phyloP scores from a whole-genome alignment of 2,797 vertebrate species.

The Ctenochaetus hawaiiensis region DNA sequence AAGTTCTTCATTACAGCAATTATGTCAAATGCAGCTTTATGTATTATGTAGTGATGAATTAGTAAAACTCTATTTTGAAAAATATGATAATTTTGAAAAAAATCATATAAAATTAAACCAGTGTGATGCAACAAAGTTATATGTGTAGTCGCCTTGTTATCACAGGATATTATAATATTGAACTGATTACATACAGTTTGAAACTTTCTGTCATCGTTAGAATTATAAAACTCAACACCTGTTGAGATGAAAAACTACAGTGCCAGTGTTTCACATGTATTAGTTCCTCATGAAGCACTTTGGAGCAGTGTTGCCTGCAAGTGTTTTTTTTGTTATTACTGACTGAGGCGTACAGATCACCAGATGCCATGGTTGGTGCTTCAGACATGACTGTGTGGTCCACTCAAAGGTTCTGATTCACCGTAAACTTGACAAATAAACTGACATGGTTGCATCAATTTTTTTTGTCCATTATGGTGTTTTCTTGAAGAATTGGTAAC shows the following conservation, averaged over 20 bases:
- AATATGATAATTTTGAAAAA: constrained; percentile 69
- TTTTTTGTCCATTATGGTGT: not conserved
- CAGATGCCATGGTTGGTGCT: not conserved
- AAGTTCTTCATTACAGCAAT: constrained; percentile 46
- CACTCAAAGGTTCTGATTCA: constrained; percentile 13
- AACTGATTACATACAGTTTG: constrained; percentile 40
- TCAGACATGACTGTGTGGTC: constrained; percentile 1
- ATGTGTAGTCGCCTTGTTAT: constrained; percentile 51
- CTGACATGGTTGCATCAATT: constrained; percentile 53
- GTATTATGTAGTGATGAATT: constrained; percentile 70
- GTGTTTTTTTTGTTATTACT: not conserved
- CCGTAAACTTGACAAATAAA: constrained; percentile 57
- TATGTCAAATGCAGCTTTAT: constrained; percentile 61
- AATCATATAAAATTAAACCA: constrained; percentile 24
- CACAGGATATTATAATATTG: constrained; percentile 38
- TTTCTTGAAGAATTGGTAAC: constrained; percentile 1
- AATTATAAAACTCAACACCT: not conserved
- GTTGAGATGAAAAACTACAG: not conserved
- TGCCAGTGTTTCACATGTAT: not conserved
- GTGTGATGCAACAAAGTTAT: constrained; percentile 57
- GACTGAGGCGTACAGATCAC: not conserved
- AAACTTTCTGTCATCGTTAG: not conserved
- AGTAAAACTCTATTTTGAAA: constrained; percentile 80
- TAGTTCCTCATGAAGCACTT: not conserved
- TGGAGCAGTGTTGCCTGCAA: constrained; percentile 3